Evolutionary conservation across 2,113 vertebrate genomes (phyloP), one percentile per base, ranked within the genome.

Genomic region (Bostrychus sinensis): DNA sequence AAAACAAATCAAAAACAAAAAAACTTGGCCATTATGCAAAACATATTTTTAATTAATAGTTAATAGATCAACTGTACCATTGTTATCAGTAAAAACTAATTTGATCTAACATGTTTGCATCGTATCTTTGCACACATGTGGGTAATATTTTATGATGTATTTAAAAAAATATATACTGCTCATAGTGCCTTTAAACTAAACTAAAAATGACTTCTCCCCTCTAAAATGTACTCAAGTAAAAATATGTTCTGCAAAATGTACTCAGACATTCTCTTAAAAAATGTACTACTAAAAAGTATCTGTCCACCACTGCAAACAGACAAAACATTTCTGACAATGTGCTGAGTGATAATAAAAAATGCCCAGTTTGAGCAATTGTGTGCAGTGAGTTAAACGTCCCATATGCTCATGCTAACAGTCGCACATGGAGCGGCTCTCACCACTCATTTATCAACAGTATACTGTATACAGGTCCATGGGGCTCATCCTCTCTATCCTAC

Each of bases 401-500:
- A 55, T 22, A 66, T 61, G 55, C 22, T 64, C 57, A 30, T 19
- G 59, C 16, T 45, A 61, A 66, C 62, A 39, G 50, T 45, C 42
- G 16, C 56, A 39, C 42, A 72, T 16, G 7, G 48, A 11, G 59
- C 3, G 19, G 48, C 58, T 55, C 51, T 67, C 1, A 7, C 34
- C 12, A 5, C 46, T 80, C 69, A 75, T 85, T 82, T 72, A 82
- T 84, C 72, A 75, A 32, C 67, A 56, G 66, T 68, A 45, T 63
- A 32, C 51, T 19, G 28, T 54, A 77, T 20, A 76, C 62, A 80
- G 41, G 58, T 53, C 57, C 36, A 32, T 72, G 81, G 5, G 1
- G 46, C 55, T 84, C 80, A 82, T 78, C 72, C 64, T 64, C 74
- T 75, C 61, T 56, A 77, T 80, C 74, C 72, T 79, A 69, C 66